Base-by-base conservation (phyloP, 1,140 invertebrate genomes). In the Pogonomyrmex californicus region DNA sequence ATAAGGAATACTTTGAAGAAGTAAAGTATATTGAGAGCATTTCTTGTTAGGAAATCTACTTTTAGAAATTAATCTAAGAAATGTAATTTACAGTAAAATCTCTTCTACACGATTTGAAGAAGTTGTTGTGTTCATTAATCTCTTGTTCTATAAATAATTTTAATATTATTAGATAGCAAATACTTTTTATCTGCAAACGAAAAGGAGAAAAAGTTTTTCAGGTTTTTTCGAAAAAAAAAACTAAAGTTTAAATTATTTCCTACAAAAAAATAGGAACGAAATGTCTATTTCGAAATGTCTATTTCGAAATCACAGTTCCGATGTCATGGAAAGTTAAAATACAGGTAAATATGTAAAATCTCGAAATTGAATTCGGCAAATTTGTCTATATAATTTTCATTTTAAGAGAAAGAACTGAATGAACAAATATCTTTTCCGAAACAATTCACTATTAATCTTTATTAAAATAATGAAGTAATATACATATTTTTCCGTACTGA, bases 211-310 rank as follows among this genome's bases (percentile, higher is more conserved):
- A n/a, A 23, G 23, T 23, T 23, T 23, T 23, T 9, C 38, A 38
- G 17, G n/a, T 38, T 4, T 51, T 4, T 44, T 44, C n/a, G 30
- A 36, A 62, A 9, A 56, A 41, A 77, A 77, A 30, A 10, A 30
- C 6, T 23, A 63, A 78, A 77, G 54, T 77, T 77, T 77, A 77
- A 77, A 78, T 78, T 47, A 78, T 41, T 78, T 44, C 47, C 23
- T 23, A 23, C 0, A n/a, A 5, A 30, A 30, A 63, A 62, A 23
- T 23, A 23, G 10, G 7, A 41, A 5, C 12, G 41, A 63, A 63
- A 36, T 78, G 58, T 63, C 56, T 47, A 62, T 65, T 23, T 76
- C 54, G 58, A 12, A 7, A 17, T 78, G 23, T 23, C 23, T 44
- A 62, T 65, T 23, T 76, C 54, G 58, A 12, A 7, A 17, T 78